A percentile compares a stretch with the other conserved stretches of the same genome.
phyloP scores from a whole-genome alignment of 2,888 invertebrate genomes.

The Tineola bisselliella region DNA sequence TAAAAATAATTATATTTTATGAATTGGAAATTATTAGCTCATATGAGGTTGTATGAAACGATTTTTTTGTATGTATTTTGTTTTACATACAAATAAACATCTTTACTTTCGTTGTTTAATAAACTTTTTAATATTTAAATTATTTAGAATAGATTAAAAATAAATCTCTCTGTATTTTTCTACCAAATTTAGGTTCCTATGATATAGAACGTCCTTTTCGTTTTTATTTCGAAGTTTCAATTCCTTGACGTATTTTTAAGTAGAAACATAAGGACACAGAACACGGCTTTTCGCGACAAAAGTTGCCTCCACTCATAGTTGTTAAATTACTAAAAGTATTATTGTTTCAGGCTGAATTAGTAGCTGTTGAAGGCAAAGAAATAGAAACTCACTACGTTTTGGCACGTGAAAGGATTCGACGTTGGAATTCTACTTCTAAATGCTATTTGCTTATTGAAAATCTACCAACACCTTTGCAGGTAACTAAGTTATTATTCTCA shows the following conservation, averaged over 20 bases:
- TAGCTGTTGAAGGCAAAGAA: constrained; percentile 75
- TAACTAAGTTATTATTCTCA: too few relatives aligned
- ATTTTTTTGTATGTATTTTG: constrained; percentile 12
- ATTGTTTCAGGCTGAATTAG: constrained; percentile 70
- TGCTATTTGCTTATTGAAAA: constrained; percentile 74
- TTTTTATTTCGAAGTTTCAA: too few relatives aligned
- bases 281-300: too few relatives aligned
- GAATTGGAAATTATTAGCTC: constrained; percentile 26
- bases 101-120: too few relatives aligned
- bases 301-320: not conserved
- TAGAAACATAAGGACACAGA: too few relatives aligned
- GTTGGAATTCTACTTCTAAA: constrained; percentile 75
- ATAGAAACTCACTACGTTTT: constrained; percentile 76
- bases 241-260: too few relatives aligned
- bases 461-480: constrained; percentile 71
- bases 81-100: not conserved
- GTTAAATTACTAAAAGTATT: not conserved
- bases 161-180: too few relatives aligned
- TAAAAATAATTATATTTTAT: constrained; percentile 25
- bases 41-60: constrained; percentile 16
- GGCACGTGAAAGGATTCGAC: constrained; percentile 70
- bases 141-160: too few relatives aligned
- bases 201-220: too few relatives aligned
- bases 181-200: too few relatives aligned
- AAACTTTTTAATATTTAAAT: too few relatives aligned